Evolutionary conservation across 2,797 vertebrate genomes (phyloP), one percentile per base, ranked within the genome.

Genomic region (Pteronotus mesoamericanus): DNA sequence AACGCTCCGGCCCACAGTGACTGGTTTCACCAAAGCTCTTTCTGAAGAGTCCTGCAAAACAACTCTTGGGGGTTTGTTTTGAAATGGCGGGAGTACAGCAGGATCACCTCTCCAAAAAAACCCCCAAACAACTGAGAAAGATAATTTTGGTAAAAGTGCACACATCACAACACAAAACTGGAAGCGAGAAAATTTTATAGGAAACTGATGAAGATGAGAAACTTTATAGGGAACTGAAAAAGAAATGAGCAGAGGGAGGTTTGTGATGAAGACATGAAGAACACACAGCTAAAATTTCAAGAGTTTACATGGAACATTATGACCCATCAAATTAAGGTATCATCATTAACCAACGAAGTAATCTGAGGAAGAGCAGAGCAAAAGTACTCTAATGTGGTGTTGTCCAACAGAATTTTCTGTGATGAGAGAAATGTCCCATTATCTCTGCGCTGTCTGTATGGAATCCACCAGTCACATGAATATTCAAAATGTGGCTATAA

Each of bases 141-240:
- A 34, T 39, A 87, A 61, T 80, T 89, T 66, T 83, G 46, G 94
- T 24, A 95, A 85, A 57, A 34, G 19, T 64, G 34, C 29, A 88
- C 83, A 85, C 19, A 95, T 64, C 29, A 39, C 3, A 42, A 71
- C n/a, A 78, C 24, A 83, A 95, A 95, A 74, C 16, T 66, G 34
- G 53, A 96, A 96, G 89, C 6, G 94, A 96, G 32, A n/a, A 94
- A 57, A 91, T 57, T 93, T 46, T 66, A 83, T 34, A 59, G 21
- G n/a, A 83, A 66, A 82, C 37, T 42, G 34, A 87, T 42, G 34
- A 87, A 85, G 61, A 89, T 74, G 48, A 64, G 42, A 83, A 39
- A 80, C 51, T 91, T 96, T 71, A 88, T 15, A 86, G 48, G 18
- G 90, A 91, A 71, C 24, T 74, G 4, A 86, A 78, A 55, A 82